Conservation (phyloP, 2,113 vertebrate genomes). For the Saccopteryx leptura region DNA sequence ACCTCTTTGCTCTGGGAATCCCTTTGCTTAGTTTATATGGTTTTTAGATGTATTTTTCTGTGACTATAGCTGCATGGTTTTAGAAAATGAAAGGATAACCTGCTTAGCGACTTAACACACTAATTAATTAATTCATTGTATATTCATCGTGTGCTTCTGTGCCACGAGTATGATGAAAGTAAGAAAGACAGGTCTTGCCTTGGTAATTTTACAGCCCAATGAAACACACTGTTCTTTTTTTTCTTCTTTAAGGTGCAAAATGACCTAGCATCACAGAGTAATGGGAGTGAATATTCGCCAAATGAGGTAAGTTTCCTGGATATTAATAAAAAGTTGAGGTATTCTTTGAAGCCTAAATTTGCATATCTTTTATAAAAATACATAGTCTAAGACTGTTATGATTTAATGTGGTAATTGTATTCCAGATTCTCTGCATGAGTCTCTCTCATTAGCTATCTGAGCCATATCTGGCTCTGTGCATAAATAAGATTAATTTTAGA, state of each 20-base stretch:
- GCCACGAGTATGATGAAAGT: not conserved
- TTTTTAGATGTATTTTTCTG: not conserved
- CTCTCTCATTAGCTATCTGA: not conserved
- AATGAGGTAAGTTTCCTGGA: constrained; percentile 85
- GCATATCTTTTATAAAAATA: not conserved
- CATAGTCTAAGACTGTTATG: not conserved
- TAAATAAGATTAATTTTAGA: constrained; percentile 51
- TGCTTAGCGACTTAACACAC: not conserved
- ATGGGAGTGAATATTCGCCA: constrained; percentile 83
- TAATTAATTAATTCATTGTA: not conserved
- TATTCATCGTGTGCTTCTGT: not conserved
- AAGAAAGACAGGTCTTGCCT: not conserved
- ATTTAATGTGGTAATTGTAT: not conserved
- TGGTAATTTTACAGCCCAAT: not conserved
- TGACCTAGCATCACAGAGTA: constrained; percentile 85
- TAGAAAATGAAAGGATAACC: not conserved
- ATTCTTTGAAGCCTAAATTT: not conserved
- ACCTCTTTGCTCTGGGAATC: not conserved
- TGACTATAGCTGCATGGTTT: not conserved
- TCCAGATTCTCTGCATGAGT: not conserved
- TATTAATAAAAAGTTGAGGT: not conserved
- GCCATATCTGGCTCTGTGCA: not conserved
- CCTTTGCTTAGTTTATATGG: not conserved
- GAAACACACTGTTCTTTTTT: not conserved
- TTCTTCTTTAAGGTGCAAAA: constrained; percentile 76